Percentiles rank a stretch among this genome's conserved stretches.
Conservation (phyloP, 2,888 invertebrate species). For the Agrochola litura region DNA sequence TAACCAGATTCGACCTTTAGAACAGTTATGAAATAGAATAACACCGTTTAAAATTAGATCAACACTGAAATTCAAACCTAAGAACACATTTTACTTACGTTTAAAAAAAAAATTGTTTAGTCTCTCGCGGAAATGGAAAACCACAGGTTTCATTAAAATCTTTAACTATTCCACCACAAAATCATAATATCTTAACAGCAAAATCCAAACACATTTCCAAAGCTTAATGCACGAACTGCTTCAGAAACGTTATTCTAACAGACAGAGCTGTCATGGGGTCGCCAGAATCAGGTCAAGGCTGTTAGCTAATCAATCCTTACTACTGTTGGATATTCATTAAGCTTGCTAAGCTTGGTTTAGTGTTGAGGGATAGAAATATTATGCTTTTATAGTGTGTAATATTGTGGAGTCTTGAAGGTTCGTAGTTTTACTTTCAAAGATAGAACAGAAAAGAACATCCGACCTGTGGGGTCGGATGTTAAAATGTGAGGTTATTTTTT, state of each 20-base stretch:
- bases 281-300: constrained; percentile 64
- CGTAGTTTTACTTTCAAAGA: not conserved
- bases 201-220: constrained; percentile 12
- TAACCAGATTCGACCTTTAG: not conserved
- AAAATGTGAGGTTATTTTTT: not conserved
- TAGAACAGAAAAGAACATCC: too few species aligned
- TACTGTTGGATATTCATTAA: constrained; percentile 55
- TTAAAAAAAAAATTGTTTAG: not conserved
- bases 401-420: not conserved
- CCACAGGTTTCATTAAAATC: not conserved
- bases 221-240: constrained; percentile 37
- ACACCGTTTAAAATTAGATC: not conserved
- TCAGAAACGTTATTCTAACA: constrained; percentile 21
- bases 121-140: too few species aligned
- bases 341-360: constrained; percentile 20
- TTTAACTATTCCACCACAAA: not conserved
- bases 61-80: not conserved
- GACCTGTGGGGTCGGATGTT: not conserved
- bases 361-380: not conserved
- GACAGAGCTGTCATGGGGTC: constrained; percentile 42
- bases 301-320: constrained; percentile 63
- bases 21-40: not conserved
- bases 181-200: not conserved
- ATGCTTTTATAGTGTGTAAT: not conserved
- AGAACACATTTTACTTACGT: not conserved